phyloP scores from a whole-genome alignment of 2,888 invertebrate genomes.

The Meliscaeva auricollis region DNA sequence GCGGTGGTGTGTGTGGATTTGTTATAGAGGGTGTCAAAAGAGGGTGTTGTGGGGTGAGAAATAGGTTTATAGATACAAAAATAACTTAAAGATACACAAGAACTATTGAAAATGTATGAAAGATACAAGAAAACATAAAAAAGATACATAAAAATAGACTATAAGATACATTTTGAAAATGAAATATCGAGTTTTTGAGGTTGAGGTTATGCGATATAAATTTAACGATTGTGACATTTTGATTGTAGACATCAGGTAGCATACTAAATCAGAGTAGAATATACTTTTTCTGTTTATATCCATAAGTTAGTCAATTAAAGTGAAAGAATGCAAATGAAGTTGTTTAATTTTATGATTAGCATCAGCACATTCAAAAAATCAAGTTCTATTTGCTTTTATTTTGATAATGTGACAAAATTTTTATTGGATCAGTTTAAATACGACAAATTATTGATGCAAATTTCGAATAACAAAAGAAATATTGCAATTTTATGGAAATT shows the following conservation, averaged over 20 bases:
- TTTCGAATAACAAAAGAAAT: conserved; percentile 10
- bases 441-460: conserved; percentile 14
- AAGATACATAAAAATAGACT: conserved; percentile 7
- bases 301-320: conserved; percentile 9
- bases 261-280: neutral
- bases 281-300: neutral
- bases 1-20: neutral
- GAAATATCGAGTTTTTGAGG: neutral
- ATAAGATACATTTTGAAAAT: neutral
- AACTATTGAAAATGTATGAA: conserved; percentile 15
- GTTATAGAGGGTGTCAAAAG: too few relatives aligned
- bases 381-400: too few relatives aligned
- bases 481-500: conserved; percentile 19
- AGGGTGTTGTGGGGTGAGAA: conserved; percentile 35
- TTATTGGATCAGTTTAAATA: conserved; percentile 10
- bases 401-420: neutral
- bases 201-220: neutral
- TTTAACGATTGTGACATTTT: conserved; percentile 10
- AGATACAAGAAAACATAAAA: conserved; percentile 5
- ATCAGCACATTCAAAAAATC: too few relatives aligned
- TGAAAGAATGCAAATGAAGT: conserved; percentile 23
- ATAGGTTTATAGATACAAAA: conserved; percentile 29
- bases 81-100: neutral
- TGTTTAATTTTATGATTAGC: too few relatives aligned
- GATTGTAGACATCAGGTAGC: neutral